phyloP scores from a whole-genome alignment of 92 coral and sea anemone species.

The Bergia sp. region DNA sequence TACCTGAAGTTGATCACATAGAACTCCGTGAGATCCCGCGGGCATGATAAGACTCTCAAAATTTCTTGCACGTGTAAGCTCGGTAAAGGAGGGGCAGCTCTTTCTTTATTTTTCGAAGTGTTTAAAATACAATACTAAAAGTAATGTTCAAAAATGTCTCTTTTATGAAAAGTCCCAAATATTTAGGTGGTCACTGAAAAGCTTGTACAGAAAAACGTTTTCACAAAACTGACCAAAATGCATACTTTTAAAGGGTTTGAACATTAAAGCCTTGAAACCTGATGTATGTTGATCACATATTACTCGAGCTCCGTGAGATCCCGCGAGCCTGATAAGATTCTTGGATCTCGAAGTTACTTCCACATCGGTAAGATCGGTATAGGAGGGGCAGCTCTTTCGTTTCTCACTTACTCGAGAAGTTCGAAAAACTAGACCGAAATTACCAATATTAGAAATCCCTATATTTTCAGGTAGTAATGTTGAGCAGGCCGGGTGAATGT shows the following conservation, averaged over 20 bases:
- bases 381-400: slow-evolving; percentile 18
- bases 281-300: neutral
- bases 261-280: neutral
- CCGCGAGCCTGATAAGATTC: slow-evolving; percentile 9
- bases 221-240: neutral
- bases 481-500: neutral
- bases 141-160: neutral
- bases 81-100: neutral
- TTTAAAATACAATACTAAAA: neutral
- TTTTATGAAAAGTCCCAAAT: neutral
- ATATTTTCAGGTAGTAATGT: neutral
- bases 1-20: too few relatives aligned
- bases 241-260: neutral
- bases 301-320: neutral
- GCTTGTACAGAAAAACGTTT: neutral
- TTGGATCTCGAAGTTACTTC: neutral
- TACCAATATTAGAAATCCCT: neutral
- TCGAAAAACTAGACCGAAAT: neutral
- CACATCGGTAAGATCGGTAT: neutral
- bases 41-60: too few relatives aligned
- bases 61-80: neutral
- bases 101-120: neutral
- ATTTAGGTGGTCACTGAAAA: neutral
- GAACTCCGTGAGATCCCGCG: too few relatives aligned
- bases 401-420: neutral